Conservation (phyloP, 2,797 vertebrate species). For the Enteromius anoplus region DNA sequence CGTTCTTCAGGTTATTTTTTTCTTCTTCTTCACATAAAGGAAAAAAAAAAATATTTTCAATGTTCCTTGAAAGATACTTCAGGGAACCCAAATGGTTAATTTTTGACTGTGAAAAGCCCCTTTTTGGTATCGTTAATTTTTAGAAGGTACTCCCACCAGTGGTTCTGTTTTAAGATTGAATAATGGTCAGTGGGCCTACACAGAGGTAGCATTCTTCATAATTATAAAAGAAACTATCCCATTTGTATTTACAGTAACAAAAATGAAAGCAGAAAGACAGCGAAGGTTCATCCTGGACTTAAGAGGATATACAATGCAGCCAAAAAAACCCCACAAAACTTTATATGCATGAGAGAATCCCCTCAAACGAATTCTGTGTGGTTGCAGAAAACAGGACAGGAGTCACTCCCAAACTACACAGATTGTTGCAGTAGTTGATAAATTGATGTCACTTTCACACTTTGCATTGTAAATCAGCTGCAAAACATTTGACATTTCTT, state of each 20-base stretch:
- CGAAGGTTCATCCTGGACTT: neutral
- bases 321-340: neutral
- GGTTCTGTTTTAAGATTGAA: neutral
- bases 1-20: neutral
- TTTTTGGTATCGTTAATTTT: neutral
- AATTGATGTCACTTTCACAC: neutral
- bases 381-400: neutral
- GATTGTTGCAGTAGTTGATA: neutral
- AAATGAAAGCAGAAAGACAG: neutral
- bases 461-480: neutral
- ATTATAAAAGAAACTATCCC: neutral
- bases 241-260: neutral
- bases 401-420: neutral
- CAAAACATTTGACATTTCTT: neutral
- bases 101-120: neutral
- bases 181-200: conserved; percentile 7
- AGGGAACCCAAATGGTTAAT: neutral
- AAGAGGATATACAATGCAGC: neutral
- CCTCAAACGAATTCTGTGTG: neutral
- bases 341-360: neutral
- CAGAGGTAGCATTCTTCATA: neutral
- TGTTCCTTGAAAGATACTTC: neutral
- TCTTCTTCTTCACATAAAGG: neutral
- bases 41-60: neutral
- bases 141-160: neutral